phyloP scores from a whole-genome alignment of 2,113 vertebrate genomes.

The Coptodon bakossiorum region DNA sequence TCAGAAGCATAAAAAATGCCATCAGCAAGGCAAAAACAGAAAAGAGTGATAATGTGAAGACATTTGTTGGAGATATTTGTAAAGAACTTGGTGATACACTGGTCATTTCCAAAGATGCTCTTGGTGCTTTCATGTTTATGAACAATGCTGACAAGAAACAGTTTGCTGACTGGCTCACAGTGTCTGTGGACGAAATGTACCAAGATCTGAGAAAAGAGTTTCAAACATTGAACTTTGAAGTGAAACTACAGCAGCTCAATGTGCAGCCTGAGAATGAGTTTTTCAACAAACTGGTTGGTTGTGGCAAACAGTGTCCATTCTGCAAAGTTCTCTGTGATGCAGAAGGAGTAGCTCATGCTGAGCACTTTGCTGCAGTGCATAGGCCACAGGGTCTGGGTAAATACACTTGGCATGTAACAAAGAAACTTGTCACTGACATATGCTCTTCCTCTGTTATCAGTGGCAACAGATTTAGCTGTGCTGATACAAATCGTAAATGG shows the following conservation, averaged over 20 bases:
- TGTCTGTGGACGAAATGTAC: too few species aligned
- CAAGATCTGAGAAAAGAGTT: too few species aligned
- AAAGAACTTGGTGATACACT: not conserved
- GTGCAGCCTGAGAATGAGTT: too few species aligned
- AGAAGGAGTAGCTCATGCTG: fast-evolving
- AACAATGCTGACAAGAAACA: not conserved
- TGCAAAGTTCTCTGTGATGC: fast-evolving
- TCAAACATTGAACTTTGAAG: fast-evolving
- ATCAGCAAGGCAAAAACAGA: not conserved
- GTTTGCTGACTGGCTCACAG: not conserved
- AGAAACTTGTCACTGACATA: not conserved
- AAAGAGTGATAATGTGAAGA: not conserved
- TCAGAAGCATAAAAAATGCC: constrained; percentile 1
- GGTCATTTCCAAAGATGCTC: fast-evolving
- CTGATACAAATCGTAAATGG: fast-evolving
- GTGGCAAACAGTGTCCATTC: not conserved
- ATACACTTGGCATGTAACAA: not conserved
- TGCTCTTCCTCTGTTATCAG: not conserved
- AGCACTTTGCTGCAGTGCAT: fast-evolving
- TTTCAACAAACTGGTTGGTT: too few species aligned
- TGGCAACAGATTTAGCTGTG: fast-evolving
- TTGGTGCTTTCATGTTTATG: not conserved
- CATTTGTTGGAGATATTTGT: constrained; percentile 8
- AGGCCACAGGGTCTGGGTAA: fast-evolving
- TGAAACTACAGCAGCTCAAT: too few species aligned